These are phyloP conservation scores for Philonicus albiceps DNA, from an alignment of 2,888 invertebrate species.

Conservation along the genomic window DNA sequence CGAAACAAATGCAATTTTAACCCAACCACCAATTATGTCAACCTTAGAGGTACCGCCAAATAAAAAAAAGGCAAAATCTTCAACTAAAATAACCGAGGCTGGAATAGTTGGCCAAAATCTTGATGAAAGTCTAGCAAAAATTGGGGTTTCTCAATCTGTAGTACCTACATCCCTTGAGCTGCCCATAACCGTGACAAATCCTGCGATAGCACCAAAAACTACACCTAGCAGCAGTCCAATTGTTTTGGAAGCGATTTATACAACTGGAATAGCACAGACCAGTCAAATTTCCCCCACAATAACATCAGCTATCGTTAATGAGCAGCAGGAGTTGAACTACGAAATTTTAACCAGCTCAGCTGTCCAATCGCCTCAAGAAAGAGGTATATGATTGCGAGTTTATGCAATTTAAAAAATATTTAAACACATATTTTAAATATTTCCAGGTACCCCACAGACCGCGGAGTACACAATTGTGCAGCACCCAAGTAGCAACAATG, in stretches of 20 bases:
- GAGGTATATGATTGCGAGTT: neutral
- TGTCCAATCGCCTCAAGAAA: slow-evolving; percentile 14
- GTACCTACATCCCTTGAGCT: slow-evolving; percentile 76
- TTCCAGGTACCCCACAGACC: slow-evolving; percentile 5
- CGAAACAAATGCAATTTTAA: slow-evolving; percentile 77
- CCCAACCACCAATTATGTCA: slow-evolving; percentile 84
- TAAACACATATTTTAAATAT: neutral
- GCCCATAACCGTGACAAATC: slow-evolving; percentile 80
- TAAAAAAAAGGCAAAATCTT: slow-evolving; percentile 47
- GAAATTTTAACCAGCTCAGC: slow-evolving; percentile 45
- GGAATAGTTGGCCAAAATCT: slow-evolving; percentile 55
- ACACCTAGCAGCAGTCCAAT: slow-evolving; percentile 49
- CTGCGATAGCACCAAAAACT: slow-evolving; percentile 70
- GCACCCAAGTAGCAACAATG: slow-evolving; percentile 46
- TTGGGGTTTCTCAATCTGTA: slow-evolving; percentile 65
- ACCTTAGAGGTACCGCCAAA: slow-evolving; percentile 74
- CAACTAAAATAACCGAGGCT: slow-evolving; percentile 10
- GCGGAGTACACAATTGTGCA: slow-evolving; percentile 47
- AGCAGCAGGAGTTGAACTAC: slow-evolving; percentile 26
- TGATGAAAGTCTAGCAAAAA: slow-evolving; percentile 68
- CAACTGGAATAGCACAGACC: slow-evolving; percentile 1
- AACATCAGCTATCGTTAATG: slow-evolving; percentile 35
- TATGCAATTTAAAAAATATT: neutral
- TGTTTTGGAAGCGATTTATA: slow-evolving; percentile 49
- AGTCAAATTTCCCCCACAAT: slow-evolving; percentile 47